Conservation (phyloP, 2,113 vertebrate genomes). For the Suricata suricatta region DNA sequence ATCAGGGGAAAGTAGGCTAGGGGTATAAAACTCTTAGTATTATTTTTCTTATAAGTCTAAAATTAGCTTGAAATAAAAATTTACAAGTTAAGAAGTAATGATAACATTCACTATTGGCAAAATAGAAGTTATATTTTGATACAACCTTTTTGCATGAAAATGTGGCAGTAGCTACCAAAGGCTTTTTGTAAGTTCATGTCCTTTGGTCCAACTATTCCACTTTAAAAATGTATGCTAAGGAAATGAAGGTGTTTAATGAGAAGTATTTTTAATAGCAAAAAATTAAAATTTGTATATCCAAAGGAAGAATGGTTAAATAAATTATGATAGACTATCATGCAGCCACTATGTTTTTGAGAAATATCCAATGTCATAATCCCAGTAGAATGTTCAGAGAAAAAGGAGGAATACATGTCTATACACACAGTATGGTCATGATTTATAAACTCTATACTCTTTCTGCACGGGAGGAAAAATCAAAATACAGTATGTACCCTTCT, state of each 20-base stretch:
- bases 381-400: neutral
- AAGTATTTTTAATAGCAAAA: slow-evolving; percentile 28
- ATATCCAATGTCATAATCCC: neutral
- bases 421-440: neutral
- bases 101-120: slow-evolving; percentile 17
- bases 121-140: neutral
- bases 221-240: slow-evolving; percentile 14
- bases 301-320: slow-evolving; percentile 29
- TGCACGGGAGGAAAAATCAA: neutral
- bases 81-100: neutral
- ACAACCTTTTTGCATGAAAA: slow-evolving; percentile 7
- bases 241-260: slow-evolving; percentile 8
- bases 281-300: neutral
- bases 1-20: neutral
- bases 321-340: neutral
- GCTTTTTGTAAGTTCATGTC: neutral
- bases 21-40: neutral
- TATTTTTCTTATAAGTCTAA: neutral
- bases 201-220: neutral
- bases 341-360: neutral
- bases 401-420: neutral
- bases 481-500: neutral
- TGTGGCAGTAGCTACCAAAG: neutral
- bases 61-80: slow-evolving; percentile 2
- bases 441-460: neutral